phyloP scores from a whole-genome alignment of 1,140 invertebrate genomes.

The Scaptomyza graminum region DNA sequence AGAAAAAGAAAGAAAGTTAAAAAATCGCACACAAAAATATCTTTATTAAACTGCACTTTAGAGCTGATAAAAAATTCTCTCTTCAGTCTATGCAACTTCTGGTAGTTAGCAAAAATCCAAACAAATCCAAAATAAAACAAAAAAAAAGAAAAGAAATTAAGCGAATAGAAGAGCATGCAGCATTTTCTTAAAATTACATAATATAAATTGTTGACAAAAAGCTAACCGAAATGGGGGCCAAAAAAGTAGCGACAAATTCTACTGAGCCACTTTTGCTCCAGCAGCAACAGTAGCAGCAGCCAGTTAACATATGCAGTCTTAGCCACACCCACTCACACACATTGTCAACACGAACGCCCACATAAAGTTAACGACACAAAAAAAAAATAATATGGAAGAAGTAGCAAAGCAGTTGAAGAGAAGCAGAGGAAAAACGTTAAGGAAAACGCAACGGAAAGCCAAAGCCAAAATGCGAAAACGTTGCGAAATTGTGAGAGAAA shows the following conservation, averaged over 20 bases:
- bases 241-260: slow-evolving; percentile 52
- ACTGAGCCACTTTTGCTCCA: slow-evolving; percentile 65
- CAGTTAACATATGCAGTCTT: slow-evolving; percentile 51
- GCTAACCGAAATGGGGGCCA: slow-evolving; percentile 18
- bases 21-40: slow-evolving; percentile 7
- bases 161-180: neutral
- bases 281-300: slow-evolving; percentile 29
- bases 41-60: slow-evolving; percentile 40
- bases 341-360: slow-evolving; percentile 72
- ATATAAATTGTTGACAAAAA: slow-evolving; percentile 39
- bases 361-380: slow-evolving; percentile 70
- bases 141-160: neutral
- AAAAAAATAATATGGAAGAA: slow-evolving; percentile 2
- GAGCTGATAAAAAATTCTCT: slow-evolving; percentile 32
- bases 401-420: neutral
- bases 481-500: slow-evolving; percentile 72
- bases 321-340: slow-evolving; percentile 30
- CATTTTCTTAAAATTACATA: slow-evolving; percentile 40
- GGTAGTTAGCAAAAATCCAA: neutral
- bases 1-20: neutral
- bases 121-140: neutral
- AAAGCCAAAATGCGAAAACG: slow-evolving; percentile 50
- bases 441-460: slow-evolving; percentile 23
- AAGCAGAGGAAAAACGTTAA: slow-evolving; percentile 24
- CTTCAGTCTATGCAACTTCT: slow-evolving; percentile 14